Conservation (phyloP, 2,888 invertebrate species). For the Coremacera marginata region DNA sequence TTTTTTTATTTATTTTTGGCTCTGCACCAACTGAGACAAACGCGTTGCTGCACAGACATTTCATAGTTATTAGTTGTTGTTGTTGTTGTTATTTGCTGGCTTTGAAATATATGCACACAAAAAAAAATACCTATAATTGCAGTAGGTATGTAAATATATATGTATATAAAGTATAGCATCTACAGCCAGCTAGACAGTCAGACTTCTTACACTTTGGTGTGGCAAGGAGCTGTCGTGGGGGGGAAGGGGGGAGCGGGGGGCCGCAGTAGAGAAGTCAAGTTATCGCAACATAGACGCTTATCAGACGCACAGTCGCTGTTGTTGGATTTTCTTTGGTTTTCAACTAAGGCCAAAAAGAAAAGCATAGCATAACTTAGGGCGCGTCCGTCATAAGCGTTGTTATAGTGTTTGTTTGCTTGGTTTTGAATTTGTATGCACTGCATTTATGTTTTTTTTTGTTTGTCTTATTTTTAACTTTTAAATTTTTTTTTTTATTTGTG, state of each 20-base stretch:
- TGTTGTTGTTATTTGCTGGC: not conserved
- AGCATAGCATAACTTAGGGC: constrained; percentile 17
- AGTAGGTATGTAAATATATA: not conserved
- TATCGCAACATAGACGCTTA: constrained; percentile 4
- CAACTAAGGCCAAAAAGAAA: not conserved
- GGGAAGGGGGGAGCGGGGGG: not conserved
- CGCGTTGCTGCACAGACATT: not conserved
- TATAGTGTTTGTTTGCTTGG: not conserved
- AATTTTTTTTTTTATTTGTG: not conserved
- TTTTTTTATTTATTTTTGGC: constrained; percentile 13
- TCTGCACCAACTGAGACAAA: constrained; percentile 15
- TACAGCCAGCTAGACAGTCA: not conserved
- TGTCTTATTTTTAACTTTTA: not conserved
- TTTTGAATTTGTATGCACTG: too few species aligned
- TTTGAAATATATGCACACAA: not conserved
- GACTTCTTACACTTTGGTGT: not conserved
- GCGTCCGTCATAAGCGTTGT: not conserved
- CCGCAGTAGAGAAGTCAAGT: not conserved
- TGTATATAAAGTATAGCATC: not conserved
- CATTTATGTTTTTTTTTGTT: not conserved
- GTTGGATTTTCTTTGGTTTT: not conserved
- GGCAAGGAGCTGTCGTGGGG: not conserved
- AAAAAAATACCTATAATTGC: not conserved
- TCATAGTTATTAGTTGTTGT: not conserved
- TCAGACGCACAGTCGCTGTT: constrained; percentile 24